Percentiles rank a stretch among this genome's conserved stretches.
Conservation (phyloP, 2,797 vertebrate species). For the Spatula versicolor region DNA sequence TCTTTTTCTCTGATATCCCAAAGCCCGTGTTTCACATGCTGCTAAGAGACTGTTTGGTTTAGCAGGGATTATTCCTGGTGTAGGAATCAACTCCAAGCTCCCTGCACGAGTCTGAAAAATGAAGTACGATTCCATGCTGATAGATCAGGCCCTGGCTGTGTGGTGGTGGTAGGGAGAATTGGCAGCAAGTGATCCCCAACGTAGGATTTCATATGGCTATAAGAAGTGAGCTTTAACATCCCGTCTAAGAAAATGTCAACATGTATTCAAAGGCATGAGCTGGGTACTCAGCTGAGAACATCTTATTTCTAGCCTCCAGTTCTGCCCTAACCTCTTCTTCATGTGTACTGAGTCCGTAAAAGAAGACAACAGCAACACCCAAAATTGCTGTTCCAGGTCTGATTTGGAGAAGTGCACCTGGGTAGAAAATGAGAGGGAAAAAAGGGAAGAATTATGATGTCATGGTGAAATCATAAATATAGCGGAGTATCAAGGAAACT, state of each 20-base stretch:
- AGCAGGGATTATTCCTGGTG: neutral
- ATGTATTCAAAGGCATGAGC: fast-evolving
- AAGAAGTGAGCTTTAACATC: neutral
- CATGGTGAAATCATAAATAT: neutral
- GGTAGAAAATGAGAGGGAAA: neutral
- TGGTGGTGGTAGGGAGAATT: neutral
- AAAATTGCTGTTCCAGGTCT: neutral
- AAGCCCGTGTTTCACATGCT: neutral
- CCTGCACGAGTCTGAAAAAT: neutral
- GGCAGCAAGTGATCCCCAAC: neutral
- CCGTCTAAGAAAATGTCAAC: neutral
- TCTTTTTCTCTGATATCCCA: neutral
- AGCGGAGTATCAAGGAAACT: neutral
- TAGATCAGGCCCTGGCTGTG: neutral
- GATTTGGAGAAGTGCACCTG: neutral
- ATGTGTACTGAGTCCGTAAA: neutral
- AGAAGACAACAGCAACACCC: neutral
- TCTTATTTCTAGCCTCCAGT: neutral
- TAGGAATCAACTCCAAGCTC: neutral
- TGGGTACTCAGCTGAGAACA: neutral
- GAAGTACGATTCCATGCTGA: neutral
- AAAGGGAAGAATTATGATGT: neutral
- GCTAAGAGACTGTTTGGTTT: neutral
- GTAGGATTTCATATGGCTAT: neutral
- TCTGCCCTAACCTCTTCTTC: neutral